Evolutionary conservation across 2,888 invertebrate species (phyloP), one percentile per base, ranked within the genome.

Genomic region (Leptothorax acervorum): DNA sequence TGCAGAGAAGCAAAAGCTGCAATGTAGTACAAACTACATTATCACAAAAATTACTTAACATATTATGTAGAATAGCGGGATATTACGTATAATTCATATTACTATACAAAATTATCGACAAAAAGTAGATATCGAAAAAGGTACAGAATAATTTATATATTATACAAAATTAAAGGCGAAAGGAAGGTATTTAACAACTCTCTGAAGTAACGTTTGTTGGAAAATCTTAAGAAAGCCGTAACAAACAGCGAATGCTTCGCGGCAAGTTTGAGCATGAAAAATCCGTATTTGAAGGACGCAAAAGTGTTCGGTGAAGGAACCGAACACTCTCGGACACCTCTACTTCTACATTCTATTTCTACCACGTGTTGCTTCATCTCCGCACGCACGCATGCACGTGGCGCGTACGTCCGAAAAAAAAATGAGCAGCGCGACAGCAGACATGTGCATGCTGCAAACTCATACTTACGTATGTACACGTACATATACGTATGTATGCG

Each of bases 341-440:
- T 31, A 57, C n/a, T 23, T 62, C 18, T 31, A 57, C 45, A 45
- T 68, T 55, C 51, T 68, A 68, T 42, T 68, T 55, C 39, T 68
- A 68, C 53, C 53, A 68, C 42, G 55, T 70, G 78, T 45, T 42
- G 79, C 55, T 70, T 57, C 42, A 39, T 71, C 73, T 71, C 73
- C n/a, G 35, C 71, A 71, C 71, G 53, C 79, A 71, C 48, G 71
- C 28, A 42, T 71, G 55, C 71, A 81, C 79, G 71, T 71, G 71
- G 70, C 48, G 71, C 73, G 71, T 71, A 81, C 35, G 71, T 71
- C 73, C 60, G 73, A 48, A 70, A 48, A 53, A 53, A 70, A 68
- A 78, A 68, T 53, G 78, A 81, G 48, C 73, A 79, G 39, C 60
- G 78, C 66, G 60, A 81, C 75, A 81, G 53, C 75, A 81, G 53